Evolutionary conservation across 2,113 vertebrate species (phyloP).

Genomic region (Rattus norvegicus): DNA sequence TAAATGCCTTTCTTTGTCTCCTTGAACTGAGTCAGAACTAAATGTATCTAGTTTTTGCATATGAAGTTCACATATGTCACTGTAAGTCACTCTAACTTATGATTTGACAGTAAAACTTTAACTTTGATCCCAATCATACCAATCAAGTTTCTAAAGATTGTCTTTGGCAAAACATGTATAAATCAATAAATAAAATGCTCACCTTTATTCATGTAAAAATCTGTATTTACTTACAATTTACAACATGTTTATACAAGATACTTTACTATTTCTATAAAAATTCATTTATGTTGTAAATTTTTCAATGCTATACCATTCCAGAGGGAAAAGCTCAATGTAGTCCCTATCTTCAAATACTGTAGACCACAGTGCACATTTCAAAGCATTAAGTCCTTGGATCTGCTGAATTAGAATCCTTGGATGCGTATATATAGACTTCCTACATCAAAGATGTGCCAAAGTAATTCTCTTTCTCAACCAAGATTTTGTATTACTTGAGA

Average conservation of each 20-base stretch:
- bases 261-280: constrained; percentile 5
- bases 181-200: not conserved
- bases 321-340: not conserved
- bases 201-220: not conserved
- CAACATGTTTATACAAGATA: not conserved
- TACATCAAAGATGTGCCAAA: not conserved
- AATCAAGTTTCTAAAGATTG: constrained; percentile 6
- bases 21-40: not conserved
- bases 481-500: not conserved
- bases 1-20: not conserved
- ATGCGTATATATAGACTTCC: not conserved
- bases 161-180: not conserved
- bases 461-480: not conserved
- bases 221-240: not conserved
- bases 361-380: not conserved
- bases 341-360: not conserved
- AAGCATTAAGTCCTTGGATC: not conserved
- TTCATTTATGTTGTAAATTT: not conserved
- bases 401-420: not conserved
- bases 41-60: not conserved
- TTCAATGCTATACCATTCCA: not conserved
- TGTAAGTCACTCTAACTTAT: not conserved
- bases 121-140: not conserved
- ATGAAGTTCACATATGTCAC: not conserved
- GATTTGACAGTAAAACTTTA: not conserved